Base-by-base conservation (phyloP, 1,140 invertebrate genomes). In the Tachypleus tridentatus region DNA sequence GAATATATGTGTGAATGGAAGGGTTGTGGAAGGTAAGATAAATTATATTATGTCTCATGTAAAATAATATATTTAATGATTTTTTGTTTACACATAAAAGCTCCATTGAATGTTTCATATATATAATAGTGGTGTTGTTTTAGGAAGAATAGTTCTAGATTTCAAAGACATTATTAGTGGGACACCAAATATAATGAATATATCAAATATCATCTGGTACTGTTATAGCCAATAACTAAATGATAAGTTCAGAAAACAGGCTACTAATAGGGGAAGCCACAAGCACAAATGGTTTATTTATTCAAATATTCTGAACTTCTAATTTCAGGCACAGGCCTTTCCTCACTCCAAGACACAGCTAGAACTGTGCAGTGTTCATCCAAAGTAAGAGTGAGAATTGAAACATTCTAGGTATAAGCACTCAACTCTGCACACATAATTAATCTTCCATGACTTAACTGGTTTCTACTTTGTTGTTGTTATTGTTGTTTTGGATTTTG, bases 1-100 rank as follows among this genome's bases (percentile, higher is more conserved):
- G 71, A 77, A 49, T 93, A 85, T 76, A 80, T 94, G 4, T 96
- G 93, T 72, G 92, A 96, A 74, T 96, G 93, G 93, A 82, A 87
- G 64, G 89, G 89, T 10, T 97, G 93, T 80, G 83, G 85, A 67
- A 84, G 84, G 86, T 89, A 79, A 80, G 74, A 29, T 29, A 29
- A 29, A 29, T 29, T 74, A 48, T 57, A 57, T n/a, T 49, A 10
- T 51, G 5, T 56, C 53, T 7, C 6, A 54, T 8, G n/a, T 8
- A 54, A 54, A n/a, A 54, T 8, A n/a, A 29, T 29, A 29, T 29
- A 29, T 29, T 29, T 29, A 29, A 29, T 29, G 29, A 29, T 29
- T 29, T 29, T 1, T 29, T 29, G 29, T 29, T 29, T 29, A 29
- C 0, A 29, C 29, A 29, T 29, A 29, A 29, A 29, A 29, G 29